Base-by-base conservation (phyloP, 2,113 vertebrate species). In the Triplophysa dalaica region DNA sequence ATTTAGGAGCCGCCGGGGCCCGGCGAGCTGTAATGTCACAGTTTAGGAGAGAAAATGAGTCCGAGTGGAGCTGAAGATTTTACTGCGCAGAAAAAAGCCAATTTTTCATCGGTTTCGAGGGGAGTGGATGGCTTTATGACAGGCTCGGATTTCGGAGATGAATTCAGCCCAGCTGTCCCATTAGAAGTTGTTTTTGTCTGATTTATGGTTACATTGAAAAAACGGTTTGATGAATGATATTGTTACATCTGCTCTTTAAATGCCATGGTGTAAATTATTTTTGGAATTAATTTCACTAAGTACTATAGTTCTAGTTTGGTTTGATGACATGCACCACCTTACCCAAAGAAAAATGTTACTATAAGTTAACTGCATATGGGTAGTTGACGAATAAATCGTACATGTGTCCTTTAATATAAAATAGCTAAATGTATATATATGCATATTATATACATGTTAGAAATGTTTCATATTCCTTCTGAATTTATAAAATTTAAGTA, bases 1-100 rank as follows among this genome's bases (percentile, higher is more conserved):
- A 84, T 84, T 81, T 61, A 83, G 50, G 41, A 50, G 68, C 50
- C 43, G 2, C 54, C 58, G 29, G 50, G 75, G 70, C 33, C 63
- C 1, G 33, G 12, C 16, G 67, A 38, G 62, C n/a, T 12, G 48
- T 62, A 50, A 79, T 69, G 61, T 80, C 64, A 83, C 68, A 58
- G 41, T 62, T 77, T 77, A 62, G 61, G 17, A 50, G 74, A 38
- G 43, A 65, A 74, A 33, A 78, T 43, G 19, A 24, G 63, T 50
- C 82, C 52, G 10, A 21, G 74, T 21, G 41, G 78, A 60, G 24
- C 54, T 29, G 63, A 75, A 26, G 41, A 72, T 74, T 76, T 54
- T 52, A 22, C 65, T 48, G 38, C 70, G 67, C 62, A 62, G 29
- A 50, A 62, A 62, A 60, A 62, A 52, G 50, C 21, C 17, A 21